Evolutionary conservation across 2,113 vertebrate species (phyloP).

Genomic region (Actenoides hombroni): DNA sequence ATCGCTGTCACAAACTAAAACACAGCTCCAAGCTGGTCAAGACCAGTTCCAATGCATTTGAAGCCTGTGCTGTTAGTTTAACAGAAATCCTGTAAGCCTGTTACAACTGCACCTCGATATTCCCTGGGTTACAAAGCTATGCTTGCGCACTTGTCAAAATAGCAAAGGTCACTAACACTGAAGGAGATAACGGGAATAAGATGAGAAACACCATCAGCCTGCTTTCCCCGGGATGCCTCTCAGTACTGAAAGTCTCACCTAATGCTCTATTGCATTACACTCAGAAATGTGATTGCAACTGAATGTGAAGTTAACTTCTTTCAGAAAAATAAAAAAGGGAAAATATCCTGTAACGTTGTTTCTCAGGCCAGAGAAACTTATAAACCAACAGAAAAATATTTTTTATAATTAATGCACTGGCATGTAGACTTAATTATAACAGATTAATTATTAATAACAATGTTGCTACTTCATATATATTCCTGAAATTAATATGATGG

Average conservation of each 20-base stretch:
- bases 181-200: not conserved
- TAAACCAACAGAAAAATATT: not conserved
- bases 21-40: not conserved
- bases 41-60: not conserved
- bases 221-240: not conserved
- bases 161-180: not conserved
- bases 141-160: constrained; percentile 8
- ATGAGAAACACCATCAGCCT: not conserved
- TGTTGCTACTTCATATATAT: not conserved
- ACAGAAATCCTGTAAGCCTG: not conserved
- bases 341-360: not conserved
- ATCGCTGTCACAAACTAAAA: not conserved
- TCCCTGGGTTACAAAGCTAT: not conserved
- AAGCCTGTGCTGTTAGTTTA: not conserved
- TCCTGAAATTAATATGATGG: not conserved
- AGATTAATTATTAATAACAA: not conserved
- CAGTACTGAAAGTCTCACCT: not conserved
- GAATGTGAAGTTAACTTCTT: not conserved
- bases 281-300: not conserved
- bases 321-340: not conserved
- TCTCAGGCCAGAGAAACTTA: not conserved
- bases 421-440: not conserved
- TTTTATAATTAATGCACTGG: not conserved
- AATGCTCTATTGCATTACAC: not conserved
- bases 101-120: not conserved